A percentile compares a stretch with the other conserved stretches of the same genome.
Conservation (phyloP, 1,140 invertebrate genomes). For the Cydia pomonella region DNA sequence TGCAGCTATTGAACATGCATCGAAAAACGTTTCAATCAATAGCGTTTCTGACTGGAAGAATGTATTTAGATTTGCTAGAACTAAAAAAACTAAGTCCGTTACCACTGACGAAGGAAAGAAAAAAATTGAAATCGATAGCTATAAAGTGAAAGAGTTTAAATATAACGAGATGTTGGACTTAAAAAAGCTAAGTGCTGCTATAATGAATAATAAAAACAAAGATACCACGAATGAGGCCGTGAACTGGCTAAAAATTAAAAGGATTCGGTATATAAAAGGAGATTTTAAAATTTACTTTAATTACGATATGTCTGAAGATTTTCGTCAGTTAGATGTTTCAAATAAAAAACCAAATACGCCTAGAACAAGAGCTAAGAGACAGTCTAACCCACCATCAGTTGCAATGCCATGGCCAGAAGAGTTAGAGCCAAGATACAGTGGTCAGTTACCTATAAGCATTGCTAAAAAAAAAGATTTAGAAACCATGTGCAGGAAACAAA, state of each 20-base stretch:
- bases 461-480: background rate
- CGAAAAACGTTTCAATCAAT: background rate
- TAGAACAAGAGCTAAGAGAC: background rate
- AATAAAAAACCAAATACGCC: background rate
- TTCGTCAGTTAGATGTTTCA: background rate
- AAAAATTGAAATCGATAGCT: background rate
- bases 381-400: background rate
- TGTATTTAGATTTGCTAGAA: background rate
- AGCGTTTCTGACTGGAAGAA: background rate
- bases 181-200: background rate
- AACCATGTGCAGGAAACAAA: background rate
- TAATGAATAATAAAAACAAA: background rate
- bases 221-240: too few relatives aligned
- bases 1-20: background rate
- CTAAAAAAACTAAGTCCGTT: background rate
- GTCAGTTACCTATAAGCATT: background rate
- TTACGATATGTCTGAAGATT: background rate
- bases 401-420: too few relatives aligned
- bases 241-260: background rate
- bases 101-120: background rate
- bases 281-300: background rate
- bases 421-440: background rate
- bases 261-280: background rate
- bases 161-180: background rate
- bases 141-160: background rate